Evolutionary conservation across 2,888 invertebrate species (phyloP), one percentile per base, ranked within the genome.

Genomic region (Cyrtodaria siliqua): DNA sequence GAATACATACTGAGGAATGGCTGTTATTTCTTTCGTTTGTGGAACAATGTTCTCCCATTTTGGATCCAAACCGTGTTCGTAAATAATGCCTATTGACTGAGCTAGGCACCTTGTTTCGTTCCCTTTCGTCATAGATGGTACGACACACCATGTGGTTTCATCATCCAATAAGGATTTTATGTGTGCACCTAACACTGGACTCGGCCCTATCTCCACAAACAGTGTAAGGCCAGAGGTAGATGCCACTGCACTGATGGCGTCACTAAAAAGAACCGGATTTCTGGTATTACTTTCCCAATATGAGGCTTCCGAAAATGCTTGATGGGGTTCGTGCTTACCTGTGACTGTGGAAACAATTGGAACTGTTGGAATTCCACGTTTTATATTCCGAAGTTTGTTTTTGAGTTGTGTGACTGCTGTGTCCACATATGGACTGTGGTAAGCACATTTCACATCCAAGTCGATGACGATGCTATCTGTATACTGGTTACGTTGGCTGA

Each of bases 231-330:
- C 61, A 26, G 56, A 24, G 6, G 52, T 42, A 55, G 52, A 42
- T 16, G 63, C 55, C 16, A 72, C 61, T 27, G 70, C 60, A 42
- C 55, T 40, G 16, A 84, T 68, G 16, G 78, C 79, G 16, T 81
- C 67, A 23, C 66, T 29, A 55, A 87, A 84, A 2, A 49, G 55
- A 1, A 86, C 86, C n/a, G 84, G 78, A 24, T 76, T 24, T 9
- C 76, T 50, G 47, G 84, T 75, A 59, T 86, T 87, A 27, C 56
- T 44, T 6, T 56, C 68, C 87, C 87, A 87, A 63, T 87, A 87
- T 3, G 66, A 52, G 2, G 66, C 56, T 16, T 27, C 18, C n/a
- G 29, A 1, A 29, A 29, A 33, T 33, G 12, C 12, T 4, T 33
- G 6, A 12, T 33, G 33, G 4, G 33, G 12, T 33, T 33, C 33